Conservation (phyloP, 1,140 invertebrate genomes). For the Lanistes nyassanus region DNA sequence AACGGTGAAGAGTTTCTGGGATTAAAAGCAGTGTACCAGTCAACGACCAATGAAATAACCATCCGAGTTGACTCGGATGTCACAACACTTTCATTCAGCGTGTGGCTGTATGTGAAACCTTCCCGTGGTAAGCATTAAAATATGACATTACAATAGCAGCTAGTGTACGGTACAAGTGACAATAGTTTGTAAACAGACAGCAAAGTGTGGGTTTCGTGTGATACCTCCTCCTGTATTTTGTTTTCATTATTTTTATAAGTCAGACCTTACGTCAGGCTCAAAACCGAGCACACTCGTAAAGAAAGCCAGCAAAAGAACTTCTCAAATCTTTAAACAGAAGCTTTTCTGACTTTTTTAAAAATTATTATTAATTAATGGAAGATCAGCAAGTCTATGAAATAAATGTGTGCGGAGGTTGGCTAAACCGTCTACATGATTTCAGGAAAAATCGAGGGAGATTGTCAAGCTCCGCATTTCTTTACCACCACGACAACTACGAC, state of each 20-base stretch:
- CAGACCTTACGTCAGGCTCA: background rate
- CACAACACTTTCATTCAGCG: background rate
- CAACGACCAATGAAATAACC: background rate
- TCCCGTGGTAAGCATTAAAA: background rate
- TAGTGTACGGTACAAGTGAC: background rate
- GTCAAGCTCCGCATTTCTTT: too few relatives aligned
- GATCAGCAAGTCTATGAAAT: too few relatives aligned
- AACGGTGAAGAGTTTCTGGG: too few relatives aligned
- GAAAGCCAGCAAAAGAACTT: too few relatives aligned
- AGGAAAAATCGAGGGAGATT: too few relatives aligned
- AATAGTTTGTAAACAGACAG: background rate
- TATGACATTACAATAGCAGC: background rate
- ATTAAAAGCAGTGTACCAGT: background rate
- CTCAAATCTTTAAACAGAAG: too few relatives aligned
- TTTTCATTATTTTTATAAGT: background rate
- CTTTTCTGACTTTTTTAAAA: too few relatives aligned
- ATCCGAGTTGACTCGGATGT: background rate
- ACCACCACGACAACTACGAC: too few relatives aligned
- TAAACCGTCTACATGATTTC: too few relatives aligned
- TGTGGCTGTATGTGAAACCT: background rate
- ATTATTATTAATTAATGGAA: too few relatives aligned
- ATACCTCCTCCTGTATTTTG: background rate
- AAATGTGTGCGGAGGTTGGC: too few relatives aligned
- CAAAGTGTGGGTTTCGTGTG: background rate
- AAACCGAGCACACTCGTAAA: too few relatives aligned